A percentile compares a stretch with the other conserved stretches of the same genome.
Conservation (phyloP, 2,888 invertebrate genomes). For the Barypeithes pellucidus region DNA sequence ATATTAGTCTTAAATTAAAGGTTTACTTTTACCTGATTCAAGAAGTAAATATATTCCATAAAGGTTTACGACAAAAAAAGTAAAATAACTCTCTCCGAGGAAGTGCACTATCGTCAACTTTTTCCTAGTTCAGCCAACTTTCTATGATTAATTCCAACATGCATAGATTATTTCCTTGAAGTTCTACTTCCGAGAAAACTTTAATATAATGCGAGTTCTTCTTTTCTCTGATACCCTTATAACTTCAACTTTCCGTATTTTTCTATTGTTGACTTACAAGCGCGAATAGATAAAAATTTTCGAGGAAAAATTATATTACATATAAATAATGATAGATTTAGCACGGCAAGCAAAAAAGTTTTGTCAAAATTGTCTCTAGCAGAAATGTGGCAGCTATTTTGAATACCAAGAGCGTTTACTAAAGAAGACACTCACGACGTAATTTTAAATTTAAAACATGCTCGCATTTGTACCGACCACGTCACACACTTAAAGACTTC, state of each 20-base stretch:
- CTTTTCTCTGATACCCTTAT: constrained; percentile 34
- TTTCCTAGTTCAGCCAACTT: constrained; percentile 6
- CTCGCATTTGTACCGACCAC: too few species aligned
- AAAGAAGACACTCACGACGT: too few species aligned
- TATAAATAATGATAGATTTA: constrained; percentile 32
- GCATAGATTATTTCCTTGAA: constrained; percentile 40
- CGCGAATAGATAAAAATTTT: constrained; percentile 42
- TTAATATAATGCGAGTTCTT: constrained; percentile 45
- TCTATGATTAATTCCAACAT: constrained; percentile 33
- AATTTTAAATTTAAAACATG: too few species aligned
- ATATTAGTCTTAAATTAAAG: too few species aligned
- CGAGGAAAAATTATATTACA: constrained; percentile 38
- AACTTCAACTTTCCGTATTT: constrained; percentile 39
- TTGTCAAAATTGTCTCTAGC: not conserved
- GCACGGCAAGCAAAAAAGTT: constrained; percentile 1
- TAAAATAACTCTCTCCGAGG: not conserved
- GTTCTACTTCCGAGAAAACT: constrained; percentile 43
- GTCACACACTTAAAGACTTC: too few species aligned
- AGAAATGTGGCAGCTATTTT: too few species aligned
- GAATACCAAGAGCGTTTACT: too few species aligned
- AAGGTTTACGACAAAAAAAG: not conserved
- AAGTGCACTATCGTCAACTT: constrained; percentile 11
- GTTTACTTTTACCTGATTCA: not conserved
- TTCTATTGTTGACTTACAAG: constrained; percentile 38
- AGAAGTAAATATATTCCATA: not conserved